Percentiles rank a stretch among this genome's conserved stretches.
phyloP scores from a whole-genome alignment of 64 coral and sea anemone species.

The Pachyseris speciosa region DNA sequence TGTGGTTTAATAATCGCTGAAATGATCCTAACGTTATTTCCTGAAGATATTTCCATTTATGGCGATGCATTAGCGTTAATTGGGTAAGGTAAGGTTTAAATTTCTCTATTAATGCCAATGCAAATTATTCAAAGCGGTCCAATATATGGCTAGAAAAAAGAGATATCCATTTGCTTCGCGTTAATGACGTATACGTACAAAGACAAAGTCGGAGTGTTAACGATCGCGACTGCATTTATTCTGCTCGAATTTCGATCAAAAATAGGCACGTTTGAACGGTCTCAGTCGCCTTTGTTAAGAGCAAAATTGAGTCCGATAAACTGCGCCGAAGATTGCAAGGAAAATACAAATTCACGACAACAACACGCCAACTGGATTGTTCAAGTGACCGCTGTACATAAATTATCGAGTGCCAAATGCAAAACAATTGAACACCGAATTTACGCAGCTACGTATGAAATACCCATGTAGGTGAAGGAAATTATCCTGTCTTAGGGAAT shows the following conservation, averaged over 20 bases:
- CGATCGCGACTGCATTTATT: no score
- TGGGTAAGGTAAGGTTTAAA: background rate
- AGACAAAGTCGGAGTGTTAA: background rate
- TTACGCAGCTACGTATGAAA: background rate
- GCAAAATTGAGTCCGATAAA: background rate
- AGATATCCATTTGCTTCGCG: background rate
- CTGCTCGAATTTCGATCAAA: background rate
- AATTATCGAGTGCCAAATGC: background rate
- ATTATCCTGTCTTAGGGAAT: background rate
- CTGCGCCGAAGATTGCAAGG: background rate
- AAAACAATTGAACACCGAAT: constrained; percentile 12
- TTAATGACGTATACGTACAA: background rate
- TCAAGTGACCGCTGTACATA: constrained; percentile 4
- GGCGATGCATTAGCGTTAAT: background rate
- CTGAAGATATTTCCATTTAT: background rate
- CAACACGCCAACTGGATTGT: background rate
- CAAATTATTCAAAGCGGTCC: background rate
- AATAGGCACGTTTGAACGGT: no score
- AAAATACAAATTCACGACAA: background rate
- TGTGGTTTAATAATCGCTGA: no score
- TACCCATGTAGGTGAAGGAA: no score
- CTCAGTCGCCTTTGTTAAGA: no score
- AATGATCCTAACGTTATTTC: background rate
- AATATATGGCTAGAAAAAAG: background rate
- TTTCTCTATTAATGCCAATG: background rate